These are phyloP conservation scores for Oncorhynchus masou DNA, from an alignment of 2,113 vertebrate species.

Conservation along the genomic window DNA sequence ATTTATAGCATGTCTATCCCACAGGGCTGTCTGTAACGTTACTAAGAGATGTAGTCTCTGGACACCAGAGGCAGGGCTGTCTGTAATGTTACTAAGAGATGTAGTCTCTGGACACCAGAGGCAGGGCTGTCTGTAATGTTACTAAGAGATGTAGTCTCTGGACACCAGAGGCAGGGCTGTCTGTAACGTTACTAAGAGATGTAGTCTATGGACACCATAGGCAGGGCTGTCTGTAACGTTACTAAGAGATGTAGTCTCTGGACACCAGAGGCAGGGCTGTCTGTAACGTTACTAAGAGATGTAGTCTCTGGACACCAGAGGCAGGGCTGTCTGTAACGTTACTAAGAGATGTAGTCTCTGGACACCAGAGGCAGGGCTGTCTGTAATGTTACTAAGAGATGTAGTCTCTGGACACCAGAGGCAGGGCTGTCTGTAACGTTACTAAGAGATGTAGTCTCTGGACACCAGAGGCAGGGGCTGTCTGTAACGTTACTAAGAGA, in stretches of 20 bases:
- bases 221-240: constrained; percentile 4
- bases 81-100: constrained; percentile 44
- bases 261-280: constrained; percentile 13
- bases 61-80: too few species aligned
- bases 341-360: constrained; percentile 32
- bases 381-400: too few species aligned
- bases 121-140: constrained; percentile 4
- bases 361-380: too few species aligned
- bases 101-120: constrained; percentile 32
- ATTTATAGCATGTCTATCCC: constrained; percentile 51
- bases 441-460: too few species aligned
- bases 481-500: too few species aligned
- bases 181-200: constrained; percentile 44
- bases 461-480: too few species aligned
- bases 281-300: constrained; percentile 44
- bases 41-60: constrained; percentile 20
- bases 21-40: constrained; percentile 36
- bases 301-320: constrained; percentile 32
- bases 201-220: constrained; percentile 31
- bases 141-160: constrained; percentile 46
- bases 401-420: too few species aligned
- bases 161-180: constrained; percentile 14
- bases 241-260: constrained; percentile 46
- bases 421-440: too few species aligned
- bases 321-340: constrained; percentile 5